Percentiles rank a stretch among this genome's conserved stretches.
Evolutionary conservation across 2,888 invertebrate species (phyloP).

Genomic region (Lysandra coridon): DNA sequence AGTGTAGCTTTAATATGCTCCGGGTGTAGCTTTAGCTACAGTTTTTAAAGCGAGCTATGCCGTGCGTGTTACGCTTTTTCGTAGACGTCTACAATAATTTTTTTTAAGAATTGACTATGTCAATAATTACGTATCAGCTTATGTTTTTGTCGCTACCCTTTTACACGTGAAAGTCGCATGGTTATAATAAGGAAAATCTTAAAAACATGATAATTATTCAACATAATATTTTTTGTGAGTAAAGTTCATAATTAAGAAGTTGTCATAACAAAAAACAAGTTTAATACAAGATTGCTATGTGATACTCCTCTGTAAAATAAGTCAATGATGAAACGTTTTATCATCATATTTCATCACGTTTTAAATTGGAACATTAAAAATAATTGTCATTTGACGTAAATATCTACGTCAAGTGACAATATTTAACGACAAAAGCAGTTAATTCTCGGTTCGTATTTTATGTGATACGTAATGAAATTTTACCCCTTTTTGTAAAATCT

Average conservation of each 20-base stretch:
- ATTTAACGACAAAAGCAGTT: neutral
- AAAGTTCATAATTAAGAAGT: neutral
- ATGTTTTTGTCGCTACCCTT: neutral
- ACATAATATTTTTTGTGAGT: neutral
- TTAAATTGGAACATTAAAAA: neutral
- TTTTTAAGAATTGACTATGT: neutral
- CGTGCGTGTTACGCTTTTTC: neutral
- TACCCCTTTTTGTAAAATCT: neutral
- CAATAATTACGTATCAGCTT: neutral
- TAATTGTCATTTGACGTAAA: neutral
- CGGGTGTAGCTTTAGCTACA: neutral
- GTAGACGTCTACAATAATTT: neutral
- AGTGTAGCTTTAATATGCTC: too few species aligned
- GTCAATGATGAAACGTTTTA: neutral
- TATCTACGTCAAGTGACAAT: conserved; percentile 4
- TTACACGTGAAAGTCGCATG: neutral
- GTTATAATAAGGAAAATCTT: neutral
- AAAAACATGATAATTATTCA: neutral
- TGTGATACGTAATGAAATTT: neutral
- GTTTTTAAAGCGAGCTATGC: neutral
- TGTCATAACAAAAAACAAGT: neutral
- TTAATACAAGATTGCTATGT: neutral
- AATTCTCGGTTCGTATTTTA: conserved; percentile 12
- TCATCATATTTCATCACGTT: neutral
- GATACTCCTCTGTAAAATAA: neutral